Conservation (phyloP, 2,113 vertebrate species). For the Calyptommatus sinebrachiatus region DNA sequence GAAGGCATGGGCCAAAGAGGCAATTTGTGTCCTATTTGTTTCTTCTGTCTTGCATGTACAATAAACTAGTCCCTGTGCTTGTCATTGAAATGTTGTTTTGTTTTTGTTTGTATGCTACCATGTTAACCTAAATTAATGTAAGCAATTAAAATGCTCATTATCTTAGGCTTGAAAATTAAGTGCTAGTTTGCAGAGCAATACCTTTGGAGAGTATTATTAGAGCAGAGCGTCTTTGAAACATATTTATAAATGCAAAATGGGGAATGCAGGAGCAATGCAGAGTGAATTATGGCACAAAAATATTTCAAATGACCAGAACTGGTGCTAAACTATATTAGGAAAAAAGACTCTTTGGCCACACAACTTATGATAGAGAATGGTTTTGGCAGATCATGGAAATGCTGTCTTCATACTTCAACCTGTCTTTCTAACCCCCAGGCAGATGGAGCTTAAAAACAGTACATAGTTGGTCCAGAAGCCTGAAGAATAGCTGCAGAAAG, state of each 20-base stretch:
- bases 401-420: no score
- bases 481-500: no score
- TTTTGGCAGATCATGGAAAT: no score
- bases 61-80: slow-evolving; percentile 13
- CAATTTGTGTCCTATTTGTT: not conserved
- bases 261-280: not conserved
- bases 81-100: slow-evolving; percentile 26
- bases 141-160: slow-evolving; percentile 30
- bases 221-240: slow-evolving; percentile 8
- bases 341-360: no score
- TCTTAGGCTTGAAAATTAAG: slow-evolving; percentile 22
- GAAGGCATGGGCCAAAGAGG: not conserved
- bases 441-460: no score
- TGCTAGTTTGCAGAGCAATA: slow-evolving; percentile 12
- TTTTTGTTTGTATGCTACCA: slow-evolving; percentile 24
- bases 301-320: not conserved
- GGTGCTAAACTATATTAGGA: not conserved
- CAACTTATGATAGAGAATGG: no score
- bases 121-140: slow-evolving; percentile 28
- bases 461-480: no score
- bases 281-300: not conserved
- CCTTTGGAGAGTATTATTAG: slow-evolving; percentile 16
- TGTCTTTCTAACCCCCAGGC: no score
- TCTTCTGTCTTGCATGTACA: not conserved
- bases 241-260: slow-evolving; percentile 14